A percentile compares a stretch with the other conserved stretches of the same genome.
These are phyloP conservation scores for Pygoscelis antarcticus DNA, from an alignment of 2,113 vertebrate species.

Conservation along the genomic window DNA sequence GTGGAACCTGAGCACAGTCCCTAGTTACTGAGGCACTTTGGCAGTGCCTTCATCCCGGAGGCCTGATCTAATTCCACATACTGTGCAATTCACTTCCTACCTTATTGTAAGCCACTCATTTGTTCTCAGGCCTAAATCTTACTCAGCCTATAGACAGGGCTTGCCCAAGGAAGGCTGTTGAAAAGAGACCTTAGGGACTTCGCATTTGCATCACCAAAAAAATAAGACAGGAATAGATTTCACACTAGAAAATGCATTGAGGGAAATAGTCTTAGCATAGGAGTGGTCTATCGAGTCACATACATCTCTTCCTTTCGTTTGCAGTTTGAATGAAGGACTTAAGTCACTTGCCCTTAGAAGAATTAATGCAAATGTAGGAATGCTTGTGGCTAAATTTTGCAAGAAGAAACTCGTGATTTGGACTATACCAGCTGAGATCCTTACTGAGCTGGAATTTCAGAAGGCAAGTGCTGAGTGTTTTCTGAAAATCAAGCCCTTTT, in stretches of 20 bases:
- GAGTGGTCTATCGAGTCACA: background rate
- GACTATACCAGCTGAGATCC: background rate
- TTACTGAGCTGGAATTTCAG: background rate
- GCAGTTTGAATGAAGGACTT: background rate
- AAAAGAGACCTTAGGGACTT: background rate
- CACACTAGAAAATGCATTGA: background rate
- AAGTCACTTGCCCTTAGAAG: background rate
- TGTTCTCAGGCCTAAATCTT: background rate
- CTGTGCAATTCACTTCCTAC: background rate
- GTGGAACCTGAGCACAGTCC: background rate
- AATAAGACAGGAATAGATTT: background rate
- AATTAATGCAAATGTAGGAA: background rate
- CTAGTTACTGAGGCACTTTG: background rate
- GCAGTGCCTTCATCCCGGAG: background rate
- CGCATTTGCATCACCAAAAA: background rate
- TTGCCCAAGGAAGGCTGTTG: background rate
- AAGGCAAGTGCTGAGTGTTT: background rate
- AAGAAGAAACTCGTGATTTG: background rate
- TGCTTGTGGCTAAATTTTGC: constrained; percentile 6
- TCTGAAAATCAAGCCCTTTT: constrained; percentile 24
- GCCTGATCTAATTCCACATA: background rate
- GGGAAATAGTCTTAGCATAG: background rate
- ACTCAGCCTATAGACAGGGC: background rate
- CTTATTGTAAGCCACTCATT: background rate
- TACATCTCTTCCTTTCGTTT: background rate